Evolutionary conservation across 2,113 vertebrate genomes (phyloP).

Genomic region (Carassius carassius): DNA sequence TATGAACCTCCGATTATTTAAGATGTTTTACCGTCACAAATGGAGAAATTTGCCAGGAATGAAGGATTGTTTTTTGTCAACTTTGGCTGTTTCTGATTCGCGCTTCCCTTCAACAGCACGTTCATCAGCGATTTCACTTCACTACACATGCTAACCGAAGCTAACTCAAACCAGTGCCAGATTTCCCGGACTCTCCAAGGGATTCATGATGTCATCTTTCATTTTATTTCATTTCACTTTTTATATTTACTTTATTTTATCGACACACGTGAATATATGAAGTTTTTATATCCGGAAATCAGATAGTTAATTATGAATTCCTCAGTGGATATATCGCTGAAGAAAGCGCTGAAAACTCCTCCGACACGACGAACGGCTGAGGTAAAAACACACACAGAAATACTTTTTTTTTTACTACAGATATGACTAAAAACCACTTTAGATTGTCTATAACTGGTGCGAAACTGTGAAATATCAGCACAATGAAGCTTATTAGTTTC

Average conservation of each 20-base stretch:
- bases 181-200: neutral
- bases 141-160: constrained; percentile 29
- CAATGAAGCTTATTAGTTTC: neutral
- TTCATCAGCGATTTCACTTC: neutral
- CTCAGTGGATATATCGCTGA: constrained; percentile 43
- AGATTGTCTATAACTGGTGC: neutral
- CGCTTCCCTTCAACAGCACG: neutral
- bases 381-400: constrained; percentile 35
- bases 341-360: constrained; percentile 40
- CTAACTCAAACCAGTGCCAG: constrained; percentile 36
- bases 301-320: constrained; percentile 39
- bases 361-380: constrained; percentile 42
- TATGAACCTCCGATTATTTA: neutral
- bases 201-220: neutral
- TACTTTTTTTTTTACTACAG: neutral
- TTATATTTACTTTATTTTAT: neutral
- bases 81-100: neutral
- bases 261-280: neutral
- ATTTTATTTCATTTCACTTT: neutral
- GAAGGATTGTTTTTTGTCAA: neutral
- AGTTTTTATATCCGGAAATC: neutral
- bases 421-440: neutral
- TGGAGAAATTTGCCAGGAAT: neutral
- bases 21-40: neutral
- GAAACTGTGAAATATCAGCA: neutral